Conservation (phyloP, 1,140 invertebrate species). For the Philotrypesis tridentata region DNA sequence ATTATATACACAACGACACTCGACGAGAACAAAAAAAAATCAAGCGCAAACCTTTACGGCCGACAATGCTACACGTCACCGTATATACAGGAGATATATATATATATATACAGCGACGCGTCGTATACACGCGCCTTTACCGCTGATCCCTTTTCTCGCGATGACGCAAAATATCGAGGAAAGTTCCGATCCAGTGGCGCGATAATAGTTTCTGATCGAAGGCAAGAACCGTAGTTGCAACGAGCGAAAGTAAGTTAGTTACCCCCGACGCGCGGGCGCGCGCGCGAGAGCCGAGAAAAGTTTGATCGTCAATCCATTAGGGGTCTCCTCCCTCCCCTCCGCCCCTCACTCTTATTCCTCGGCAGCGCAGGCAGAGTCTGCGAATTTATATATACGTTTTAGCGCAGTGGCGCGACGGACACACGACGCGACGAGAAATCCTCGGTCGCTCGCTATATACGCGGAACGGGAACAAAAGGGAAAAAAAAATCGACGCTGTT, state of each 20-base stretch:
- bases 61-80: not conserved
- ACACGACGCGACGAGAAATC: too few relatives aligned
- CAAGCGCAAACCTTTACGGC: not conserved
- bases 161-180: conserved; percentile 29
- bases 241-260: conserved; percentile 38
- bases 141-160: not conserved
- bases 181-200: conserved; percentile 12
- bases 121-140: not conserved
- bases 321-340: not conserved
- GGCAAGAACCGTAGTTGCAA: conserved; percentile 21
- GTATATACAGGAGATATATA: not conserved
- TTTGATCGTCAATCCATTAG: conserved; percentile 48
- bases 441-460: too few relatives aligned
- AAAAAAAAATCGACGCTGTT: too few relatives aligned
- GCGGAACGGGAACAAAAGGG: too few relatives aligned
- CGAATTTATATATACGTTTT: not conserved
- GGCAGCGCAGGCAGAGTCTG: too few relatives aligned
- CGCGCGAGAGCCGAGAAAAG: conserved; percentile 28
- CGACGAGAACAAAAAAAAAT: too few relatives aligned
- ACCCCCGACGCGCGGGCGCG: too few relatives aligned
- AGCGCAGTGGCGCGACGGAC: too few relatives aligned
- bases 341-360: not conserved
- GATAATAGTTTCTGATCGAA: conserved; percentile 46
- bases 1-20: not conserved
- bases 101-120: too few relatives aligned